Conservation (phyloP, 2,888 invertebrate genomes). For the Rhaphigaster nebulosa region DNA sequence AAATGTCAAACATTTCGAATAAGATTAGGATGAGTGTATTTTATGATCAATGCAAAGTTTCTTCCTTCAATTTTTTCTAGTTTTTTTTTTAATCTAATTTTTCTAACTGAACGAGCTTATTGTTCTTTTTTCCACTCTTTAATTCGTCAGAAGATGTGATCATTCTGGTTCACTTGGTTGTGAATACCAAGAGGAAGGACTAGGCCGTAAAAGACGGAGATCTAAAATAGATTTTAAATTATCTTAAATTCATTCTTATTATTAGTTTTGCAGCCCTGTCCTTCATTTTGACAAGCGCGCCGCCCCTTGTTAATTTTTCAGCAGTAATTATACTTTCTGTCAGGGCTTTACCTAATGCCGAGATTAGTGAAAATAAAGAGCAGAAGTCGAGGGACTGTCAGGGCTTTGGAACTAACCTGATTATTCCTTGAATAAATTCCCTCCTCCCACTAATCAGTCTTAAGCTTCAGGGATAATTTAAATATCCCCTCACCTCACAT, state of each 20-base stretch:
- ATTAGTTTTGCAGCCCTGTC: not conserved
- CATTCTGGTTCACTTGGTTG: too few relatives aligned
- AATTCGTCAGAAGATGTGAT: too few relatives aligned
- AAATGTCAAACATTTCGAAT: too few relatives aligned
- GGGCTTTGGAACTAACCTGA: not conserved
- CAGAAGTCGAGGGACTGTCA: not conserved
- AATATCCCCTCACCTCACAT: not conserved
- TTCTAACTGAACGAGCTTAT: too few relatives aligned
- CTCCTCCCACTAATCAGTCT: slow-evolving; percentile 10
- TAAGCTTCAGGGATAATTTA: slow-evolving; percentile 14
- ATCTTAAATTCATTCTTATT: not conserved
- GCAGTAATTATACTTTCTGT: not conserved
- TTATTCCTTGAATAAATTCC: not conserved
- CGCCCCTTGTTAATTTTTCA: not conserved
- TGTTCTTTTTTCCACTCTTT: too few relatives aligned
- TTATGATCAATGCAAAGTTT: too few relatives aligned
- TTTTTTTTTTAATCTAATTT: too few relatives aligned
- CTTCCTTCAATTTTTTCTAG: too few relatives aligned
- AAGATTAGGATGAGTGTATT: too few relatives aligned
- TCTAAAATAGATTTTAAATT: not conserved
- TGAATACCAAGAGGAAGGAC: too few relatives aligned
- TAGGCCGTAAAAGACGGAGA: too few relatives aligned
- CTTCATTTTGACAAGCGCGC: not conserved
- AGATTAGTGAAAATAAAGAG: not conserved
- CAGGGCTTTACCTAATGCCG: not conserved